Percentiles rank a stretch among this genome's conserved stretches.
Conservation (phyloP, 2,888 invertebrate species). For the Megaustenia siamemsis region DNA sequence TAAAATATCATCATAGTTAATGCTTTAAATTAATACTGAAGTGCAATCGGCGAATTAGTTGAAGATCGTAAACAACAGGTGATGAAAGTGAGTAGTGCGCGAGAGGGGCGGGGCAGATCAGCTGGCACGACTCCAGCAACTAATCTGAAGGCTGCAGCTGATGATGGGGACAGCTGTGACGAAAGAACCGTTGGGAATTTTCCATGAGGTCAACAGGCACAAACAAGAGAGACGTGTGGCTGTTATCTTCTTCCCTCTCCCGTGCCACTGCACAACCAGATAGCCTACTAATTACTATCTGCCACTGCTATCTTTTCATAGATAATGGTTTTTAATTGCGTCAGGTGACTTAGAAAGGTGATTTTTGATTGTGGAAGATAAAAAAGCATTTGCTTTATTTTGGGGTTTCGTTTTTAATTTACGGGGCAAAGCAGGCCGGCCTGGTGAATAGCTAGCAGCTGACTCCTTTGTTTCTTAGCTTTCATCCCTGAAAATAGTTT, state of each 20-base stretch:
- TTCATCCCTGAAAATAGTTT: too few relatives aligned
- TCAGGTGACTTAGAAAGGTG: too few relatives aligned
- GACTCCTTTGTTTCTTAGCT: too few relatives aligned
- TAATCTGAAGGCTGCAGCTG: conserved; percentile 1
- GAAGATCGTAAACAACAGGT: neutral
- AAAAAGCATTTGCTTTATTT: too few relatives aligned
- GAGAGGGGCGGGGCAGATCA: neutral
- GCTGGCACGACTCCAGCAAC: conserved; percentile 4
- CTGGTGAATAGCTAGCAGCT: too few relatives aligned
- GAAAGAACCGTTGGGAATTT: conserved; percentile 15
- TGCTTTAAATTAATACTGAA: neutral
- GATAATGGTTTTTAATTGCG: too few relatives aligned
- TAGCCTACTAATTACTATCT: too few relatives aligned
- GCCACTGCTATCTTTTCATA: too few relatives aligned
- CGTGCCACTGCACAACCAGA: too few relatives aligned
- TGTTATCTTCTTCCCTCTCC: neutral
- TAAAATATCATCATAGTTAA: neutral
- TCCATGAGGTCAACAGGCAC: conserved; percentile 14
- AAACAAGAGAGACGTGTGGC: neutral
- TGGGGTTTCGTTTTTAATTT: too few relatives aligned
- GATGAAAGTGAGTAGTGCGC: neutral
- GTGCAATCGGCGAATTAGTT: neutral
- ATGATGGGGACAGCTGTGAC: conserved; percentile 6
- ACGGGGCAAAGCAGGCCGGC: too few relatives aligned
- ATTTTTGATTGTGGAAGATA: too few relatives aligned